phyloP scores from a whole-genome alignment of 2,797 vertebrate species.

The Garrulus glandarius region DNA sequence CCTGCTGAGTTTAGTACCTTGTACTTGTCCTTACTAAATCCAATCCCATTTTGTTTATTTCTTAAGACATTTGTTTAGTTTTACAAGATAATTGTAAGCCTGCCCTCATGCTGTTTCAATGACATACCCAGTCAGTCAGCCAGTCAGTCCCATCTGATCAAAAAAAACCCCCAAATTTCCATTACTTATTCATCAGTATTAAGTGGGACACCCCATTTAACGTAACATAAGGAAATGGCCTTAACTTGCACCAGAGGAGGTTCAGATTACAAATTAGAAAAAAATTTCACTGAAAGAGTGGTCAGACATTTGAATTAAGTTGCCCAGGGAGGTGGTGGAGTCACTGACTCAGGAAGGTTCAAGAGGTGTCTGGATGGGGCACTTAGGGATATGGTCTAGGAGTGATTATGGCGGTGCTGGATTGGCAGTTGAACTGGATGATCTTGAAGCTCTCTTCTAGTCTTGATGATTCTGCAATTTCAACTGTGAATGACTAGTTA shows the following conservation, averaged over 20 bases:
- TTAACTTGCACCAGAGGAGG: rapidly evolving
- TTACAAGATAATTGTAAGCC: background rate
- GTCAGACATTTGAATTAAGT: background rate
- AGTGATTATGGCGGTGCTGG: background rate
- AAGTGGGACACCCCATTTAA: background rate
- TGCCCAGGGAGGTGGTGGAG: background rate
- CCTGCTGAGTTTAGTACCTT: background rate
- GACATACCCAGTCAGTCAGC: background rate
- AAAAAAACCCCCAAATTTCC: rapidly evolving
- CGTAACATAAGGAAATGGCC: background rate
- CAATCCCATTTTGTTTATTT: background rate
- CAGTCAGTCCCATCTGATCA: background rate
- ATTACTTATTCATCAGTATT: background rate
- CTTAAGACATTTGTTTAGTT: background rate
- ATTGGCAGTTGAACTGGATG: background rate
- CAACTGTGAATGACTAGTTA: background rate
- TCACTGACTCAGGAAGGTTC: background rate
- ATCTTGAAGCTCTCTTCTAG: background rate
- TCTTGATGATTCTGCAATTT: background rate
- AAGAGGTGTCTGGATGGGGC: background rate
- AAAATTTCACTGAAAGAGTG: background rate
- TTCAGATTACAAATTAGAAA: background rate
- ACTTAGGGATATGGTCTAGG: background rate
- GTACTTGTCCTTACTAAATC: background rate
- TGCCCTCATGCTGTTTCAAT: background rate